A percentile compares a stretch with the other conserved stretches of the same genome.
Evolutionary conservation across 2,113 vertebrate species (phyloP).

Genomic region (Uria lomvia): DNA sequence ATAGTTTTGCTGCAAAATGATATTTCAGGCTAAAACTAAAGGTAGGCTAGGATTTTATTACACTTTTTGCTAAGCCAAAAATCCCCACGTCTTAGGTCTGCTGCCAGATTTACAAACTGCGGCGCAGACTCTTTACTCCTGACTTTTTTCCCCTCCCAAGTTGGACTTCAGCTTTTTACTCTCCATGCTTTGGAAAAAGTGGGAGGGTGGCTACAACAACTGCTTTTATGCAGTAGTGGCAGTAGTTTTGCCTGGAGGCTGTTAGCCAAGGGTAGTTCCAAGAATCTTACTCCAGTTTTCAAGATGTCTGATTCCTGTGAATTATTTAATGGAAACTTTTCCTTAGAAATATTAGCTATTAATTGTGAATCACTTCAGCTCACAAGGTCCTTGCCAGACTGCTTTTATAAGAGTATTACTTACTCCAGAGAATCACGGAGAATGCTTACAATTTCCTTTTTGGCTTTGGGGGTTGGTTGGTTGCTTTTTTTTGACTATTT

Average conservation of each 20-base stretch:
- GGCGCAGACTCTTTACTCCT: rapidly evolving
- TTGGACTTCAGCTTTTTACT: neutral
- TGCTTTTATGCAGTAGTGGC: neutral
- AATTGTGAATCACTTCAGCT: neutral
- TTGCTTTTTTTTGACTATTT: neutral
- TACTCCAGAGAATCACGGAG: neutral
- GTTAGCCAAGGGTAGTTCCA: neutral
- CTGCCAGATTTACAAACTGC: neutral
- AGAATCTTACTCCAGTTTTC: neutral
- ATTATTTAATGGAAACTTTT: slow-evolving; percentile 27
- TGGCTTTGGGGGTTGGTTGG: neutral
- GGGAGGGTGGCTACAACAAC: neutral
- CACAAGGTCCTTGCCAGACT: neutral
- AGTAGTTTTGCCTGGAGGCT: neutral
- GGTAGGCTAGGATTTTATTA: neutral
- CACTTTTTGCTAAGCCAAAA: neutral
- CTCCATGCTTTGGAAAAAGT: neutral
- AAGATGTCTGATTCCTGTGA: neutral
- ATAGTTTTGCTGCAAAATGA: neutral
- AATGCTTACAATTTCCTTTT: neutral
- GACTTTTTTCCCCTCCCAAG: neutral
- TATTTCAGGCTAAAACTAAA: neutral
- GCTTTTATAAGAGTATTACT: neutral
- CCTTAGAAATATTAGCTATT: neutral
- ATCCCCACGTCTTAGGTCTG: rapidly evolving